phyloP scores from a whole-genome alignment of 2,797 vertebrate genomes.

The Rhabdomys pumilio region DNA sequence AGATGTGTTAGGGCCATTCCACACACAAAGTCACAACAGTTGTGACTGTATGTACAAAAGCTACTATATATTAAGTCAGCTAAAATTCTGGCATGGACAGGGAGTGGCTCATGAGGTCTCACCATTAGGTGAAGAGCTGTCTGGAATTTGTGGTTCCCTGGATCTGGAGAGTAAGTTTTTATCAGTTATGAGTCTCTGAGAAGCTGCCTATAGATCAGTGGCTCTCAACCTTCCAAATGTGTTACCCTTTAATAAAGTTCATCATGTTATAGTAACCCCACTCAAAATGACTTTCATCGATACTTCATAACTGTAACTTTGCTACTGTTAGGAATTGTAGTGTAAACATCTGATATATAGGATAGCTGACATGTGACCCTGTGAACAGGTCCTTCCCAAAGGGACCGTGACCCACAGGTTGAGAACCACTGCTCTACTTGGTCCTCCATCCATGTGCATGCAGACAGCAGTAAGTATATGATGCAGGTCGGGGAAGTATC shows the following conservation, averaged over 20 bases:
- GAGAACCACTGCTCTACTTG: neutral
- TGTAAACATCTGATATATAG: neutral
- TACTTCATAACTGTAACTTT: neutral
- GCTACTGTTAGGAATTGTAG: neutral
- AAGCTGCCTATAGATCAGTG: neutral
- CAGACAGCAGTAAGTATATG: neutral
- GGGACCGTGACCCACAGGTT: neutral
- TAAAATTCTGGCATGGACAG: neutral
- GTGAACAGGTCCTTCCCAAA: no score
- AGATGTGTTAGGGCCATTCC: no score
- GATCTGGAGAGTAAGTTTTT: neutral
- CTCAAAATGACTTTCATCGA: neutral
- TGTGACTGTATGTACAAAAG: neutral
- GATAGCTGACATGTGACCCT: neutral
- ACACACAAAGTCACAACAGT: neutral
- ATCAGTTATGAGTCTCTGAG: neutral
- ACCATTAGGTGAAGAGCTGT: neutral
- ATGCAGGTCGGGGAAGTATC: no score
- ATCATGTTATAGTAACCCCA: neutral
- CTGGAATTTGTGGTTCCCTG: neutral
- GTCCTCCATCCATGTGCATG: no score
- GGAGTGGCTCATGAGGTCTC: no score
- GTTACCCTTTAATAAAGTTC: neutral
- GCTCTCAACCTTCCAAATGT: neutral
- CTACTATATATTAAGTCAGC: neutral